phyloP scores from a whole-genome alignment of 2,888 invertebrate genomes.

The Alcis repandata region DNA sequence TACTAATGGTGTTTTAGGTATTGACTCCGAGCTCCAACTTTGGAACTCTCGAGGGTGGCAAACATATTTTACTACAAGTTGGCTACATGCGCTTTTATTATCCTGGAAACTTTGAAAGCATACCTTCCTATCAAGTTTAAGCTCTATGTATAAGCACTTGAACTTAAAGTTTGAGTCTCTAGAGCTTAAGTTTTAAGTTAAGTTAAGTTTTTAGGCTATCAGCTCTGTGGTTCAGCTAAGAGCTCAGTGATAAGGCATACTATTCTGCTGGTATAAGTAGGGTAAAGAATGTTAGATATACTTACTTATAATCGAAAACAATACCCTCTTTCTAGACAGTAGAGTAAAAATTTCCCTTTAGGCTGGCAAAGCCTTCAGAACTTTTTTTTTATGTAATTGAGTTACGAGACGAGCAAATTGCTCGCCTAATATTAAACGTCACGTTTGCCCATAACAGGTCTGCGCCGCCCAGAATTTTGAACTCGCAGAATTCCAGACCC shows the following conservation, averaged over 20 bases:
- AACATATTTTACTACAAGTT: constrained; percentile 34
- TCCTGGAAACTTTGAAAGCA: constrained; percentile 14
- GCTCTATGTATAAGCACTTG: neutral
- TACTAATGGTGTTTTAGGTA: constrained; percentile 39
- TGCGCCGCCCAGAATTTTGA: too few relatives aligned
- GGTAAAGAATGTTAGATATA: neutral
- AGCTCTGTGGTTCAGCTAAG: neutral
- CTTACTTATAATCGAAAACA: too few relatives aligned
- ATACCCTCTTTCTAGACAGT: too few relatives aligned
- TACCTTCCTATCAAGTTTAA: constrained; percentile 9
- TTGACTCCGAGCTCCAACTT: constrained; percentile 30
- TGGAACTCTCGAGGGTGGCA: constrained; percentile 24
- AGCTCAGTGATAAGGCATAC: neutral
- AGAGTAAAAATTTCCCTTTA: too few relatives aligned
- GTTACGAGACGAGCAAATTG: too few relatives aligned
- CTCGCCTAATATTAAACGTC: too few relatives aligned
- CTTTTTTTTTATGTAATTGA: too few relatives aligned
- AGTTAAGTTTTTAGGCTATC: constrained; percentile 8
- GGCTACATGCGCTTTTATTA: constrained; percentile 22
- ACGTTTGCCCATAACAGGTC: too few relatives aligned
- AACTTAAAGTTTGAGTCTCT: constrained; percentile 7
- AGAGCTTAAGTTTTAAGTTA: constrained; percentile 4
- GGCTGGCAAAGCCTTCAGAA: too few relatives aligned
- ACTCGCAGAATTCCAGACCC: too few relatives aligned
- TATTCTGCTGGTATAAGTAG: neutral